Percentiles rank a stretch among this genome's conserved stretches.
These are phyloP conservation scores for Eulemur rubriventer DNA, from an alignment of 2,797 vertebrate genomes.

Conservation along the genomic window DNA sequence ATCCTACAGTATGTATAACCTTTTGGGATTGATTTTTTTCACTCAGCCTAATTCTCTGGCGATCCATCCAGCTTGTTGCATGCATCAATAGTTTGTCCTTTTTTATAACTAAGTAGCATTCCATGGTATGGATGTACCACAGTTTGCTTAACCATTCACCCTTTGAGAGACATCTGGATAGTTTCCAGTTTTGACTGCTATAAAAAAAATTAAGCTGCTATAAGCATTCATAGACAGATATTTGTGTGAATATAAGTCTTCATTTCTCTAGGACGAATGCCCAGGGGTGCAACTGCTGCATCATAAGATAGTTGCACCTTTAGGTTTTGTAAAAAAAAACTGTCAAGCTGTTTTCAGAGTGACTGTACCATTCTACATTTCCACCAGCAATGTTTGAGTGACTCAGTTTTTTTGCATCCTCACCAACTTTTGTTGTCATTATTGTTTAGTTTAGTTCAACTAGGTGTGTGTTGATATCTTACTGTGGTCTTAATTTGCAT, in stretches of 20 bases:
- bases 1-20: not conserved
- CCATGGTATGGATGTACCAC: not conserved
- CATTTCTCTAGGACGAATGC: not conserved
- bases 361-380: not conserved
- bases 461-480: not conserved
- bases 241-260: not conserved
- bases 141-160: not conserved
- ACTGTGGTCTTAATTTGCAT: not conserved
- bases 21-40: not conserved
- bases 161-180: not conserved
- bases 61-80: not conserved
- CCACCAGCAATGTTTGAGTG: not conserved
- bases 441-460: not conserved
- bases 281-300: not conserved
- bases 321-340: not conserved
- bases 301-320: not conserved
- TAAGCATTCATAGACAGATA: not conserved
- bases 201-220: not conserved
- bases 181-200: not conserved
- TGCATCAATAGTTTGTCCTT: not conserved
- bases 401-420: not conserved
- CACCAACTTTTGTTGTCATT: not conserved
- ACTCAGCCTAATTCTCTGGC: not conserved
- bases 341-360: not conserved
- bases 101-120: not conserved